phyloP scores from a whole-genome alignment of 2,113 vertebrate genomes.

The Tympanuchus pallidicinctus region DNA sequence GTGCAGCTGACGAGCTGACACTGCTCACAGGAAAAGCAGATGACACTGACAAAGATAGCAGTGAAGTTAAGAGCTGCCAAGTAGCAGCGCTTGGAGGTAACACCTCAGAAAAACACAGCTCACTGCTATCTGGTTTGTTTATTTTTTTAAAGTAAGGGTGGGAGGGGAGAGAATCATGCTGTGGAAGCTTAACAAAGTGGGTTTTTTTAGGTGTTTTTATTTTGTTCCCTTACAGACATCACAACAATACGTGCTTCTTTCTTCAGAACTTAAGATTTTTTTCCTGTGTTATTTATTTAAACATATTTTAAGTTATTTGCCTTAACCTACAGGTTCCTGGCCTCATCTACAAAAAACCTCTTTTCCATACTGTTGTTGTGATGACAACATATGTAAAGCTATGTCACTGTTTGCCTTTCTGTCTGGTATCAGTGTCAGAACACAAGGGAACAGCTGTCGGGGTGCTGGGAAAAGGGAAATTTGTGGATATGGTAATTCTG shows the following conservation, averaged over 20 bases:
- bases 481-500: background rate
- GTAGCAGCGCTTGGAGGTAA: background rate
- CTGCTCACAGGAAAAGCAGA: background rate
- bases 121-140: background rate
- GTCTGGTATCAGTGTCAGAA: background rate
- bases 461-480: background rate
- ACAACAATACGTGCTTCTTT: background rate
- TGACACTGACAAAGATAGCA: background rate
- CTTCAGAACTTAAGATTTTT: background rate
- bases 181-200: background rate
- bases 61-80: conserved; percentile 5
- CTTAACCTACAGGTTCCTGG: background rate
- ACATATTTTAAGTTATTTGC: background rate
- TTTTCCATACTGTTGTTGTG: background rate
- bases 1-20: background rate
- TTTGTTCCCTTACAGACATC: background rate
- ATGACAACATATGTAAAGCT: background rate
- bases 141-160: background rate
- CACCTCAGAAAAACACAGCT: background rate
- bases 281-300: background rate
- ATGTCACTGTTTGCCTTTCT: background rate
- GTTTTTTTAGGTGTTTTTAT: background rate
- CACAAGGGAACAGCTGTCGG: background rate
- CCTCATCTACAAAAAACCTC: background rate
- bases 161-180: background rate